Evolutionary conservation across 2,113 vertebrate genomes (phyloP), one percentile per base, ranked within the genome.

Genomic region (Spea multiplicata): DNA sequence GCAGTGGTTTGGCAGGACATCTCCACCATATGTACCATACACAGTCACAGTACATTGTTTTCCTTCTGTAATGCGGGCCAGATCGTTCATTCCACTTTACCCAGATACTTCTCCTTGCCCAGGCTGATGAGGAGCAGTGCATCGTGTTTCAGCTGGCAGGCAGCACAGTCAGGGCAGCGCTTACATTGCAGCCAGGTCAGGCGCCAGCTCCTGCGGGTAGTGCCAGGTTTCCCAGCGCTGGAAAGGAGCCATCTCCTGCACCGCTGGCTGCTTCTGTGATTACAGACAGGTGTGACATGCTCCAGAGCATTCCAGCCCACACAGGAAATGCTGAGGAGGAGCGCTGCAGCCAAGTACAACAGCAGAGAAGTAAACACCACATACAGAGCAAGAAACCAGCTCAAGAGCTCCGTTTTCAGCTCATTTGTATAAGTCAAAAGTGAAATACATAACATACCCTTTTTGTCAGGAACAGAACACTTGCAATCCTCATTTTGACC

Each of bases 221-320:
- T 71, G 76, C 68, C 76, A 78, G 57, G 57, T 64, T 78, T 78
- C 55, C 9, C 67, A 53, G 49, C 30, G 67, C 68, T 78, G 76
- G 68, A 59, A 52, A 17, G 47, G 17, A 45, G 59, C 73, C 80
- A 81, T 13, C 2, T 64, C 57, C 71, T 71, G 49, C n/a, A 46
- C 49, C 5, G 44, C 12, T 44, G 14, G 16, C 59, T 75, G 57
- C 66, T 76, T 76, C 50, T n/a, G 30, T 57, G 66, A 75, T 62
- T 71, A 65, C 16, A 71, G 73, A 76, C 73, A 75, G 44, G 73
- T 69, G 73, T 53, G 76, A 46, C 55, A 53, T 6, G 53, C 46
- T 68, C 65, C 55, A 74, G 71, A 65, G 73, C 73, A 66, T 69
- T 75, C 68, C 73, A 71, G 14, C 73, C 80, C 57, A 76, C 50